Conservation (phyloP, 2,888 invertebrate genomes). For the Dasysyrphus tricinctus region DNA sequence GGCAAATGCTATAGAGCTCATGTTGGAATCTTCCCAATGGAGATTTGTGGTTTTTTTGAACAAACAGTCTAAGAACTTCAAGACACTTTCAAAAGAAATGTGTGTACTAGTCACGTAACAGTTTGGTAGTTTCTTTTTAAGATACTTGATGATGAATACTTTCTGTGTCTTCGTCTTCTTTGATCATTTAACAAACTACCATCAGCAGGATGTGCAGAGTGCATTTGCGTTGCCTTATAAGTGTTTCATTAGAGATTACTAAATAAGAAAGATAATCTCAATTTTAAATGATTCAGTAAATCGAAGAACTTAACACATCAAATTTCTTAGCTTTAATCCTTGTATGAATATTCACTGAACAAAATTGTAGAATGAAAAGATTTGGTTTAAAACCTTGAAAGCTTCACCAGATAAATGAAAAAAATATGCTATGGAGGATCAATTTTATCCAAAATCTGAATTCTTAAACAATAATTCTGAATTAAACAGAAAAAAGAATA, state of each 20-base stretch:
- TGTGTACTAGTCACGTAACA: slow-evolving; percentile 87
- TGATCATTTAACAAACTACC: slow-evolving; percentile 84
- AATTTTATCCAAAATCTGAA: slow-evolving; percentile 88
- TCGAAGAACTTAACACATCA: neutral
- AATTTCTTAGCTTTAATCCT: slow-evolving; percentile 89
- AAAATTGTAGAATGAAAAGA: slow-evolving; percentile 95
- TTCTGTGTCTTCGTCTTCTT: slow-evolving; percentile 86
- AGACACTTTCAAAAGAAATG: slow-evolving; percentile 90
- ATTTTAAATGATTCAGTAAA: neutral
- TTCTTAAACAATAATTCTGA: no score
- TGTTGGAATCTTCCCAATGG: slow-evolving; percentile 92
- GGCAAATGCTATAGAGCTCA: slow-evolving; percentile 90
- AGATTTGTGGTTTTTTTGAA: slow-evolving; percentile 89
- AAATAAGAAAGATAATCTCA: slow-evolving; percentile 78
- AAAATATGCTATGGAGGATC: slow-evolving; percentile 88
- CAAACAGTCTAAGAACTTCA: slow-evolving; percentile 88
- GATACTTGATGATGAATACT: slow-evolving; percentile 85
- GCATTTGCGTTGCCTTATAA: slow-evolving; percentile 89
- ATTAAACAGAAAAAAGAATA: no score
- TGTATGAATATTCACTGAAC: no score
- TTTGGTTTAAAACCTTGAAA: slow-evolving; percentile 92
- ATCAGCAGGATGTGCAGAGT: slow-evolving; percentile 87
- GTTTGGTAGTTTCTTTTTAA: slow-evolving; percentile 85
- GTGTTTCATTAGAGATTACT: slow-evolving; percentile 95
- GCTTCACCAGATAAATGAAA: slow-evolving; percentile 93